Percentiles rank a stretch among this genome's conserved stretches.
These are phyloP conservation scores for Hoplodrina blanda DNA, from an alignment of 2,888 invertebrate species.

Conservation along the genomic window DNA sequence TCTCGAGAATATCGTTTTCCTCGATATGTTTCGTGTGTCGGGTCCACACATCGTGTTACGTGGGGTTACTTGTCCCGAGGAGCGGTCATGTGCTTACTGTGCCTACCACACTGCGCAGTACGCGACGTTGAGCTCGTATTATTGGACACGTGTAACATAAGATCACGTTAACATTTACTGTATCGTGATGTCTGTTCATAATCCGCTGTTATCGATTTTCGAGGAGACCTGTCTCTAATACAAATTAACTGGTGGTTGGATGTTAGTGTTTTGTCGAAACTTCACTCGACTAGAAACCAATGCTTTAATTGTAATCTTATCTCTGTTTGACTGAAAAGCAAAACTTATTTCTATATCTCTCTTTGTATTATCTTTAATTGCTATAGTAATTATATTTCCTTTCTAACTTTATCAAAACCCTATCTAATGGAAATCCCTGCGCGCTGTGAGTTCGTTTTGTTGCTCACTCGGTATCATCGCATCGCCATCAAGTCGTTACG, in stretches of 20 bases:
- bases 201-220: neutral
- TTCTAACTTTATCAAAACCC: neutral
- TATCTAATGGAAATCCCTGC: constrained; percentile 2
- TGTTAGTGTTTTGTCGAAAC: too few relatives aligned
- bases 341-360: too few relatives aligned
- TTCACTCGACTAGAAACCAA: too few relatives aligned
- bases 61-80: constrained; percentile 36
- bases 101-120: neutral
- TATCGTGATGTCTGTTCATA: neutral
- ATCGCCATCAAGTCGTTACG: constrained; percentile 37
- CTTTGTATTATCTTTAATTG: too few relatives aligned
- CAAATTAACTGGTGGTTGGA: neutral
- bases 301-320: neutral
- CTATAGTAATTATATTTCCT: neutral
- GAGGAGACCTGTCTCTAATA: neutral
- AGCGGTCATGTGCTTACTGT: constrained; percentile 21
- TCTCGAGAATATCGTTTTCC: constrained; percentile 21
- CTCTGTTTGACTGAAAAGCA: neutral
- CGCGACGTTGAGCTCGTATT: neutral
- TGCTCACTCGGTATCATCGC: constrained; percentile 37
- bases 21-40: constrained; percentile 18
- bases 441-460: constrained; percentile 2
- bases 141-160: neutral
- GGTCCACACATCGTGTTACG: constrained; percentile 7
- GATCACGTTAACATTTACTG: neutral